Evolutionary conservation across 2,797 vertebrate genomes (phyloP).

Genomic region (Allobates femoralis): DNA sequence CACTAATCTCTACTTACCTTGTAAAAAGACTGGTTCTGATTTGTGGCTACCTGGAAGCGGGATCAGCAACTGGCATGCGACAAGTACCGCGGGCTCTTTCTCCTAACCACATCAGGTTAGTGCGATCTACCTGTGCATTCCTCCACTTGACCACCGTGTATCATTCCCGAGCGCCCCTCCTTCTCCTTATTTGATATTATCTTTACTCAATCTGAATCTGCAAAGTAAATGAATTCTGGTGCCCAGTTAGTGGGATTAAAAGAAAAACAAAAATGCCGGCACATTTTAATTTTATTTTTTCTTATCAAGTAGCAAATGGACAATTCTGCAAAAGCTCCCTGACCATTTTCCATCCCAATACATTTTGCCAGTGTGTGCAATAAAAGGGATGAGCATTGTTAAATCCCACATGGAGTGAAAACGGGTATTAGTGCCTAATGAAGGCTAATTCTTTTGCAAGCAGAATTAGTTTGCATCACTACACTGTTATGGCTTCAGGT

Average conservation of each 20-base stretch:
- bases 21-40: too few relatives aligned
- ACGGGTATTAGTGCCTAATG: constrained; percentile 71
- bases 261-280: not conserved
- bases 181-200: too few relatives aligned
- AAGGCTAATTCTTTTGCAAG: constrained; percentile 74
- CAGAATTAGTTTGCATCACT: constrained; percentile 73
- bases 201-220: not conserved
- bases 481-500: constrained; percentile 76
- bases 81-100: too few relatives aligned
- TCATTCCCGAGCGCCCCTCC: too few relatives aligned
- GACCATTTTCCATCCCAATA: constrained; percentile 37
- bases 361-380: constrained; percentile 62
- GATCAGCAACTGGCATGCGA: too few relatives aligned
- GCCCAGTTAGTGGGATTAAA: not conserved
- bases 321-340: constrained; percentile 5
- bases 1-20: too few relatives aligned
- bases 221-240: constrained; percentile 9
- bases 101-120: too few relatives aligned
- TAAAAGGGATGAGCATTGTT: constrained; percentile 69
- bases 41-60: too few relatives aligned
- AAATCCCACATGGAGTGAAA: constrained; percentile 68
- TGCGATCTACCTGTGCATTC: too few relatives aligned
- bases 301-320: constrained; percentile 9
- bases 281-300: not conserved
- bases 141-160: too few relatives aligned